Conservation (phyloP, 1,140 invertebrate species). For the Orussus abietinus region DNA sequence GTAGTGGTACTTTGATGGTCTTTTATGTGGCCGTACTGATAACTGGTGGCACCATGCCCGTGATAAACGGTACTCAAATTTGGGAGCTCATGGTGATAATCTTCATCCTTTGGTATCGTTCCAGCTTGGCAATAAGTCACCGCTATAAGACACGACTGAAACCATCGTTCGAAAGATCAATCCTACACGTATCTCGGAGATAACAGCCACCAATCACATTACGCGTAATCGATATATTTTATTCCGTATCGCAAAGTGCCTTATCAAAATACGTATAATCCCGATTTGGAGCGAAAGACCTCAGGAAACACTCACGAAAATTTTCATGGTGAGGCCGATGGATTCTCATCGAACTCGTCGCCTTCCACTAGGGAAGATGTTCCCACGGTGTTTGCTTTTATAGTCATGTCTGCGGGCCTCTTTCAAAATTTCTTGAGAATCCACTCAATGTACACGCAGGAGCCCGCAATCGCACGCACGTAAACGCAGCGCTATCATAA, state of each 20-base stretch:
- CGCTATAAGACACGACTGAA: conserved; percentile 30
- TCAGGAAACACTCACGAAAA: conserved; percentile 27
- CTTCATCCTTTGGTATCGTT: conserved; percentile 27
- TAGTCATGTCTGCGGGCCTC: conserved; percentile 17
- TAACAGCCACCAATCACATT: too few species aligned
- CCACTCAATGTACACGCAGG: conserved; percentile 10
- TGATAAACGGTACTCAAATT: conserved; percentile 37
- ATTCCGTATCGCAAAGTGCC: too few species aligned
- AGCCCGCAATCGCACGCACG: background rate
- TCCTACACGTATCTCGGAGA: too few species aligned
- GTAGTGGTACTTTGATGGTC: conserved; percentile 25
- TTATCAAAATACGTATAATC: too few species aligned
- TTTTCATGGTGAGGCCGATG: conserved; percentile 14
- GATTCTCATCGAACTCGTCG: conserved; percentile 12
- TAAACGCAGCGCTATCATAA: background rate
- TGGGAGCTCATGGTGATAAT: conserved; percentile 31
- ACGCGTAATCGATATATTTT: too few species aligned
- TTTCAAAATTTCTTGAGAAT: conserved; percentile 36
- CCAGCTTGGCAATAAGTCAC: conserved; percentile 24
- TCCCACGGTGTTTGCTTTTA: conserved; percentile 29
- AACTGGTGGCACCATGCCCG: conserved; percentile 39
- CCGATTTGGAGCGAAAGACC: too few species aligned
- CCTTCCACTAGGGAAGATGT: conserved; percentile 19
- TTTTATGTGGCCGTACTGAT: conserved; percentile 35
- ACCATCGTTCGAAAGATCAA: too few species aligned